These are phyloP conservation scores for Passer domesticus DNA, from an alignment of 2,113 vertebrate species.

Conservation along the genomic window DNA sequence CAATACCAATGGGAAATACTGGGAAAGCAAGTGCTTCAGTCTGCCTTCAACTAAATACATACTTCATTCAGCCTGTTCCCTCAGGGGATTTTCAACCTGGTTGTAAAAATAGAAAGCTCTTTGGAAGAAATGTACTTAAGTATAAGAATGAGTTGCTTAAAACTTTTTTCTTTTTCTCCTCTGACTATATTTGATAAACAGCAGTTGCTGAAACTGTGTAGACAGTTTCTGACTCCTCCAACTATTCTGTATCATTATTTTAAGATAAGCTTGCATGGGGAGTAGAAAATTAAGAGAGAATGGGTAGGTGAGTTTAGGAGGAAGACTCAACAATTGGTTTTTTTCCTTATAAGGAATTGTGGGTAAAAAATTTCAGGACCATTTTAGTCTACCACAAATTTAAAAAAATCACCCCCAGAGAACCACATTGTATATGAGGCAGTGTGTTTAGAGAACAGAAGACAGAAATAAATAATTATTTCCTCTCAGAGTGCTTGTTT, in stretches of 20 bases:
- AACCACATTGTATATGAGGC: background rate
- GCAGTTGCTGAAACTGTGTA: background rate
- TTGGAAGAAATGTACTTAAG: background rate
- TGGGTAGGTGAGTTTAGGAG: background rate
- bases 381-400: background rate
- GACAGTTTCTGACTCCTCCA: background rate
- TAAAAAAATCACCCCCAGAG: background rate
- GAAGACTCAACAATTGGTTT: rapidly evolving
- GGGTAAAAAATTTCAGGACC: background rate
- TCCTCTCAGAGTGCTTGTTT: background rate
- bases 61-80: background rate
- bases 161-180: background rate
- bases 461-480: background rate
- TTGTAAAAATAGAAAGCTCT: background rate
- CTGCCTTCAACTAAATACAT: background rate
- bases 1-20: background rate
- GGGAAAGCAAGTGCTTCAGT: background rate
- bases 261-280: background rate
- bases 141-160: background rate
- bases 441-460: background rate
- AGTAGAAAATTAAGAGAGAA: background rate
- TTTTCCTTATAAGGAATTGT: background rate
- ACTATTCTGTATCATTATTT: background rate
- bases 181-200: background rate
- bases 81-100: background rate